These are phyloP conservation scores for Toxotes chatareus DNA, from an alignment of 2,113 vertebrate species.

Conservation along the genomic window DNA sequence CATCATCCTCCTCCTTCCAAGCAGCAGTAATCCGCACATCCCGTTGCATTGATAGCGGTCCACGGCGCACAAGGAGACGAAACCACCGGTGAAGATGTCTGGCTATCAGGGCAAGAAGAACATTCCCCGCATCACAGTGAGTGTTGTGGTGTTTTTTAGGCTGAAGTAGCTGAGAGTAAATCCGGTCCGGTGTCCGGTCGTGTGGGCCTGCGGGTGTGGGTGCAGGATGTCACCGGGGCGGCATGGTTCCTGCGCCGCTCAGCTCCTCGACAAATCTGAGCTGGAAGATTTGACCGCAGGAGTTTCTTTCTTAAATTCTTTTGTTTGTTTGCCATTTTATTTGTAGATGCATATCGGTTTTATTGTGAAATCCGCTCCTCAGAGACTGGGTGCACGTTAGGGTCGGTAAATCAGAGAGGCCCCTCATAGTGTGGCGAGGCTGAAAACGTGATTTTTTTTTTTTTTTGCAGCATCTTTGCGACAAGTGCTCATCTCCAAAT, in stretches of 20 bases:
- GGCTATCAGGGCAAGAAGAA: conserved; percentile 89
- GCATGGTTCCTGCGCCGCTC: conserved; percentile 37
- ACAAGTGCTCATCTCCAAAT: conserved; percentile 52
- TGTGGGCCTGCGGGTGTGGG: conserved; percentile 59
- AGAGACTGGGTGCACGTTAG: neutral
- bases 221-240: conserved; percentile 65
- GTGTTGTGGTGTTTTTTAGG: conserved; percentile 60
- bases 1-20: conserved; percentile 27
- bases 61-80: conserved; percentile 39
- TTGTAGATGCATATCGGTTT: neutral
- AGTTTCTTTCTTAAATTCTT: neutral
- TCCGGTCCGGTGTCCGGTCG: neutral
- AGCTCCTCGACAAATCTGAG: conserved; percentile 10
- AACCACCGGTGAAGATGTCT: conserved; percentile 88
- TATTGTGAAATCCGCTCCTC: neutral
- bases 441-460: neutral
- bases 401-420: conserved; percentile 1
- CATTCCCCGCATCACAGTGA: conserved; percentile 98
- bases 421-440: neutral
- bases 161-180: too few relatives aligned
- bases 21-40: conserved; percentile 52
- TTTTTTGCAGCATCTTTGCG: conserved; percentile 65
- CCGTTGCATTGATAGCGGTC: conserved; percentile 64
- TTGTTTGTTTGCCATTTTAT: neutral
- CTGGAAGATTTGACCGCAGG: neutral